Percentiles rank a stretch among this genome's conserved stretches.
These are phyloP conservation scores for Brachyistius frenatus DNA, from an alignment of 2,113 vertebrate genomes.

Conservation along the genomic window DNA sequence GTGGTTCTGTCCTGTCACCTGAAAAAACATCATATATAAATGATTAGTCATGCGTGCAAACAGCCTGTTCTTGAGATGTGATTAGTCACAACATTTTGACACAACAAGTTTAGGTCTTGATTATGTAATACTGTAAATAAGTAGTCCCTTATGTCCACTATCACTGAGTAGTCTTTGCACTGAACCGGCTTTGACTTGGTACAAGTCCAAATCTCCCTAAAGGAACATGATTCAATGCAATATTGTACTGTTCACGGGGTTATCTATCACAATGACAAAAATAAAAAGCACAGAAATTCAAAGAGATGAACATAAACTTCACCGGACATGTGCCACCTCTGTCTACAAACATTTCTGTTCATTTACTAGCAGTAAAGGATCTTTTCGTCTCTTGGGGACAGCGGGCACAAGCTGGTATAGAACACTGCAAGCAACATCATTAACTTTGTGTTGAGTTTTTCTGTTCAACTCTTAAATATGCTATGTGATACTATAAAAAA, in stretches of 20 bases:
- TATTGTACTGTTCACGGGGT: neutral
- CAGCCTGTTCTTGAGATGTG: neutral
- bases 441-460: neutral
- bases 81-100: conserved; percentile 2
- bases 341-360: too few relatives aligned
- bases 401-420: neutral
- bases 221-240: neutral
- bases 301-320: neutral
- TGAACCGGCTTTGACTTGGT: neutral
- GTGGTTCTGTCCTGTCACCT: neutral
- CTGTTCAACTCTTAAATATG: too few relatives aligned
- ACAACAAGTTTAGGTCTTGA: neutral
- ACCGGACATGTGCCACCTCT: too few relatives aligned
- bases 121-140: conserved; percentile 11
- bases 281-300: too few relatives aligned
- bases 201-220: neutral
- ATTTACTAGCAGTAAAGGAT: too few relatives aligned
- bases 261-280: too few relatives aligned
- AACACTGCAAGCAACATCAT: neutral
- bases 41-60: neutral
- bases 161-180: neutral
- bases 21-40: neutral
- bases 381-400: neutral
- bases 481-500: too few relatives aligned
- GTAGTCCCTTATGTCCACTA: neutral